These are phyloP conservation scores for Hypsibius dujardini DNA, from an alignment of 1,140 invertebrate genomes.

Conservation along the genomic window DNA sequence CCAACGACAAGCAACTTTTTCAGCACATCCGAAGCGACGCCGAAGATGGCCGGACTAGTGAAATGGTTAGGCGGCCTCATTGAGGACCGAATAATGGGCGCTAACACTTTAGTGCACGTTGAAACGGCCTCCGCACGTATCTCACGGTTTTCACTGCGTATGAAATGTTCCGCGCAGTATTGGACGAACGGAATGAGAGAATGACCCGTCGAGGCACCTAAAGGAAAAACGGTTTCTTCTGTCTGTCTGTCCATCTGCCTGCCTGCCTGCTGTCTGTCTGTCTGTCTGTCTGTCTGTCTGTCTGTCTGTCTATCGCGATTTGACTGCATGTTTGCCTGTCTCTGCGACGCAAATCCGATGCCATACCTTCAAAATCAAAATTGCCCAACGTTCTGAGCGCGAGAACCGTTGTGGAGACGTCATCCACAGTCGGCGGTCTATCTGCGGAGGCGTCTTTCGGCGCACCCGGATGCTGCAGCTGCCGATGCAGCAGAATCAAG, in stretches of 20 bases:
- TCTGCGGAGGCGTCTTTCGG: slow-evolving; percentile 32
- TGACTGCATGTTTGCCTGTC: too few relatives aligned
- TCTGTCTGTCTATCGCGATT: too few relatives aligned
- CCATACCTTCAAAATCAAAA: slow-evolving; percentile 73
- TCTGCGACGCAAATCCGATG: slow-evolving; percentile 22
- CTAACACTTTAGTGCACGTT: slow-evolving; percentile 71
- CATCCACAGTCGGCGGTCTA: slow-evolving; percentile 39
- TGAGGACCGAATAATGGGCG: slow-evolving; percentile 52
- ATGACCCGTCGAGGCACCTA: slow-evolving; percentile 44
- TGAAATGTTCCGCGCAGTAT: slow-evolving; percentile 73
- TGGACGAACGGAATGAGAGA: slow-evolving; percentile 76
- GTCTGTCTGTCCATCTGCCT: too few relatives aligned
- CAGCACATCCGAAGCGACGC: slow-evolving; percentile 69
- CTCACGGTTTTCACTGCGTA: slow-evolving; percentile 76
- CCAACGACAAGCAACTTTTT: slow-evolving; percentile 74
- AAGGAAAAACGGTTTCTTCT: background rate
- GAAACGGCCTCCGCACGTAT: slow-evolving; percentile 80
- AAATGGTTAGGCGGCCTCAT: slow-evolving; percentile 17
- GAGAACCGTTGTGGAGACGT: slow-evolving; percentile 65
- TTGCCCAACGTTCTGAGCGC: slow-evolving; percentile 80
- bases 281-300: too few relatives aligned
- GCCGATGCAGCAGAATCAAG: slow-evolving; percentile 70
- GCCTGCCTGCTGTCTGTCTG: too few relatives aligned
- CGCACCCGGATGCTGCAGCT: slow-evolving; percentile 55
- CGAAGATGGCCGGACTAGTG: slow-evolving; percentile 54